Evolutionary conservation across 2,797 vertebrate genomes (phyloP).

Genomic region (Artibeus lituratus): DNA sequence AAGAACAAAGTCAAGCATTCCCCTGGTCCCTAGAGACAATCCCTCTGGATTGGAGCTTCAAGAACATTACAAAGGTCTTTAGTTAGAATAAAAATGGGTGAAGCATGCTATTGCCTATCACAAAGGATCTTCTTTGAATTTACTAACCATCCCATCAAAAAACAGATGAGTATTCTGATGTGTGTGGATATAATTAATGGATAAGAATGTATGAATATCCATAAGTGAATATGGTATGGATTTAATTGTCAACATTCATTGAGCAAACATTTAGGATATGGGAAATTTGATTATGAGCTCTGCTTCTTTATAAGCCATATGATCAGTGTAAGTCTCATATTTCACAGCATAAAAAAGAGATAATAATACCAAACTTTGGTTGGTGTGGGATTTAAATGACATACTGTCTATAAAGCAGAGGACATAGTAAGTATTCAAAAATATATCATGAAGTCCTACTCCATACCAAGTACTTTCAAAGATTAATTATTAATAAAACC

Average conservation of each 20-base stretch:
- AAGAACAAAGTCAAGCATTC: slow-evolving; percentile 55
- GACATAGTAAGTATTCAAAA: background rate
- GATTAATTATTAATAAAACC: slow-evolving; percentile 15
- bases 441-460: background rate
- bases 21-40: slow-evolving; percentile 18
- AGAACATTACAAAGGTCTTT: slow-evolving; percentile 25
- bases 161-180: slow-evolving; percentile 43
- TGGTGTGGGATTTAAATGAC: background rate
- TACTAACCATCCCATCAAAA: slow-evolving; percentile 47
- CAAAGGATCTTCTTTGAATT: slow-evolving; percentile 37
- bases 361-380: background rate
- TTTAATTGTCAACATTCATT: slow-evolving; percentile 63
- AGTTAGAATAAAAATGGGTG: background rate
- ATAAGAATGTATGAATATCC: slow-evolving; percentile 34
- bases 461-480: background rate
- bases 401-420: background rate
- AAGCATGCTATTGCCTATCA: background rate
- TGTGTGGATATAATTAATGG: slow-evolving; percentile 38
- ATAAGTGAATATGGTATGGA: slow-evolving; percentile 56
- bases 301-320: background rate
- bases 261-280: slow-evolving; percentile 41
- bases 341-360: background rate
- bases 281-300: slow-evolving; percentile 35
- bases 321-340: background rate
- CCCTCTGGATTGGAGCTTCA: background rate